Base-by-base conservation (phyloP, 2,888 invertebrate genomes). In the Drosophila quinaria region DNA sequence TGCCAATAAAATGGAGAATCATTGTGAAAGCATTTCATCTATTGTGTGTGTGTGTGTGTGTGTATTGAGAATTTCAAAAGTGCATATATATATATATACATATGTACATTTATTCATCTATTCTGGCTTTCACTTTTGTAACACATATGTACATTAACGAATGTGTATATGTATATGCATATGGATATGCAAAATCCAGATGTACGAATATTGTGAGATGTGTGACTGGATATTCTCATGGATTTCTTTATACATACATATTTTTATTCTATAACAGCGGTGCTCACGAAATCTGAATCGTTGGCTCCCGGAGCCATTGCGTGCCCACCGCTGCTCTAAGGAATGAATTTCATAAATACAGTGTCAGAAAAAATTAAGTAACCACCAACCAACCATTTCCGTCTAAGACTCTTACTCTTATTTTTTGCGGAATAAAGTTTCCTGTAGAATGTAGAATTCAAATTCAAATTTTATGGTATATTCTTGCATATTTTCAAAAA, bases 81-180 rank as follows among this genome's bases (percentile, higher is more conserved):
- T 33, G 25, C 5, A 13, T 1, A 2, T 22, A 8, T 5, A 19
- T 35, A 29, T 49, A 25, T 25, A 11, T 10, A 37, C 41, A 17
- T 39, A 39, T 29, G 2, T 35, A 13, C 6, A 19, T 8, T 15
- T 51, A 35, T 42, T 52, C 5, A 19, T 29, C 15, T 11, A n/a
- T 17, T 41, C n/a, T 25, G 15, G 2, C 22, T 41, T 11, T 54
- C 54, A 54, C 39, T 44, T 44, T 44, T 44, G 11, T 11, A 19
- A 42, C 19, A 44, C 19, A 44, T 13, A 13, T 1, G 19, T 42
- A 4, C 5, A 19, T 42, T 11, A 4, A 42, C 5, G 10, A 4
- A 42, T 11, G 10, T 11, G 11, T 42, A 39, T n/a, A 42, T 11
- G 10, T 5, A 19, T 42, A 8, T 39, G 8, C 8, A 39, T 37